Percentiles rank a stretch among this genome's conserved stretches.
These are phyloP conservation scores for Amblyjoppa fuscipennis DNA, from an alignment of 2,888 invertebrate genomes.

Conservation along the genomic window DNA sequence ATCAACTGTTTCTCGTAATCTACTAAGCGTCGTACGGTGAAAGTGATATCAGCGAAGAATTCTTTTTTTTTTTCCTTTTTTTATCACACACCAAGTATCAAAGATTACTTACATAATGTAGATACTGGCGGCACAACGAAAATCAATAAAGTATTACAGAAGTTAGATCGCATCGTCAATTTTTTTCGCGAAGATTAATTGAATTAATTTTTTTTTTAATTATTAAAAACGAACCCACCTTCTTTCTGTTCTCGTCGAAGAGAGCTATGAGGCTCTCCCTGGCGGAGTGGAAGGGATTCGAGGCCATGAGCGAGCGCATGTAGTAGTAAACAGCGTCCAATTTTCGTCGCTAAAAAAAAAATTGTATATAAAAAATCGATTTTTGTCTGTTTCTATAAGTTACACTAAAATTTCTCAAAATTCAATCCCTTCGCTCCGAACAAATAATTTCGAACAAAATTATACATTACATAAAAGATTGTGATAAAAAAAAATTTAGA, in stretches of 20 bases:
- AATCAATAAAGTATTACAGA: slow-evolving; percentile 71
- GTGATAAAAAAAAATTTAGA: too few species aligned
- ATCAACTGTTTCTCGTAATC: slow-evolving; percentile 5
- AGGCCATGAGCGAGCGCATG: slow-evolving; percentile 97
- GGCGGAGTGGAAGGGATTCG: slow-evolving; percentile 97
- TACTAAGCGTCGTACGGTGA: slow-evolving; percentile 68
- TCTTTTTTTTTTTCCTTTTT: slow-evolving; percentile 8
- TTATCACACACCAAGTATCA: slow-evolving; percentile 80
- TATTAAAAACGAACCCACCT: slow-evolving; percentile 86
- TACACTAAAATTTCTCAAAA: background rate
- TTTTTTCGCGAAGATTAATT: slow-evolving; percentile 14
- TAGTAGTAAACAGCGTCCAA: slow-evolving; percentile 99
- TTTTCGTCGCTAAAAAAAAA: slow-evolving; percentile 91
- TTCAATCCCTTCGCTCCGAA: slow-evolving; percentile 2
- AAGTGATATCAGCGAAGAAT: slow-evolving; percentile 27
- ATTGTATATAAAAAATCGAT: background rate
- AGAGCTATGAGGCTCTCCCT: slow-evolving; percentile 94
- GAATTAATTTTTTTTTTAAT: slow-evolving; percentile 85
- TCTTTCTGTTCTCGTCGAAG: slow-evolving; percentile 97
- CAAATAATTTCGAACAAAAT: background rate
- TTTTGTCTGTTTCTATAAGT: background rate
- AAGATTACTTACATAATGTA: slow-evolving; percentile 87
- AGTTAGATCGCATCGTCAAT: slow-evolving; percentile 8
- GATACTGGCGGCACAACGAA: slow-evolving; percentile 86
- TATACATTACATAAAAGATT: too few species aligned